Percentiles rank a stretch among this genome's conserved stretches.
Conservation (phyloP, 1,140 invertebrate species). For the Platyscapa corneri region DNA sequence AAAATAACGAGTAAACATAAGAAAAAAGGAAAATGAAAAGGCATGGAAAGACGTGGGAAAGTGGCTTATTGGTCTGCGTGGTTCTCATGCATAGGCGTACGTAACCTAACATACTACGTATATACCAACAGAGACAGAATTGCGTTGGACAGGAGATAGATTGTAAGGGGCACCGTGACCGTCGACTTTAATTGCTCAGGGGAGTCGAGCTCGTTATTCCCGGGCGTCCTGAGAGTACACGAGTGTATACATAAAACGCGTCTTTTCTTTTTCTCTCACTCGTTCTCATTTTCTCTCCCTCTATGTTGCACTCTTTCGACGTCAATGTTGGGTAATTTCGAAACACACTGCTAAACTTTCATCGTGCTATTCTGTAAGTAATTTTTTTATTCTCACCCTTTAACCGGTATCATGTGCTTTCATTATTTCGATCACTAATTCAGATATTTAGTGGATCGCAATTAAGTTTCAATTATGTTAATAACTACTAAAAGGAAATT, state of each 20-base stretch:
- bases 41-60: neutral
- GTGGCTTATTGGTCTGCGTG: neutral
- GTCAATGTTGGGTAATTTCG: neutral
- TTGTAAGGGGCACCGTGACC: neutral
- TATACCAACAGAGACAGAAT: neutral
- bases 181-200: conserved; percentile 42
- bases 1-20: conserved; percentile 1
- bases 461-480: neutral
- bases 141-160: conserved; percentile 10
- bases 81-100: neutral
- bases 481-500: neutral
- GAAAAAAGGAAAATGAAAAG: neutral
- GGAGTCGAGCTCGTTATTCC: conserved; percentile 23
- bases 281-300: neutral
- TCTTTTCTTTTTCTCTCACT: neutral
- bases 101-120: neutral
- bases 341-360: neutral
- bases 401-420: neutral
- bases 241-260: conserved; percentile 9
- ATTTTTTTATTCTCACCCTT: neutral
- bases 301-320: neutral
- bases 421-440: neutral
- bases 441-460: neutral
- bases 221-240: neutral
- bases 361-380: neutral